Evolutionary conservation across 2,797 vertebrate species (phyloP), one percentile per base, ranked within the genome.

Genomic region (Bovichtus diacanthus): DNA sequence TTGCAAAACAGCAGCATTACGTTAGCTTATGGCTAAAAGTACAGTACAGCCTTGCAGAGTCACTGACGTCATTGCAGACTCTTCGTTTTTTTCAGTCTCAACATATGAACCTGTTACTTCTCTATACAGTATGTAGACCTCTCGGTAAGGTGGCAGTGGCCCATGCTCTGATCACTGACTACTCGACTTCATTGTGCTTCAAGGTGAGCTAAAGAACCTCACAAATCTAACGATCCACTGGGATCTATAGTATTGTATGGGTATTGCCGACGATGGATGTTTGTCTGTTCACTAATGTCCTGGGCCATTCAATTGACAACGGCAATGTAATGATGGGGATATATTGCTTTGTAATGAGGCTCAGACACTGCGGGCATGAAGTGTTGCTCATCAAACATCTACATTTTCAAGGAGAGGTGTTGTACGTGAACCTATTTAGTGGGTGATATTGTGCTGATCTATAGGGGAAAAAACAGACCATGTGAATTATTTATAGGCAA

Each of bases 331-430:
- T 65, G 43, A 80, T 80, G 59, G 29, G 41, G 61, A 73, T 61
- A 18, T 76, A 66, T 63, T 76, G 66, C 47, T 81, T 64, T 54
- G n/a, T 50, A 61, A 70, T 81, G 49, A 81, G 27, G 73, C 29
- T 80, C 18, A 64, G 29, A 44, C 36, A 54, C 61, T 56, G 55
- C 74, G 46, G 61, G 58, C 31, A 61, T 67, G 11, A 76, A 66
- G 66, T 41, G 39, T 19, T 58, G 43, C 68, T 65, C 49, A 65
- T 70, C 67, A 73, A 74, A 81, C 70, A 72, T 74, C 44, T 44
- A 50, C 44, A 43, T 46, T 71, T 78, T 65, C 15, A 25, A 65
- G 36, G 3, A 34, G 21, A 68, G 25, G 18, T 2, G 0, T 23
- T 66, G 5, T 29, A 36, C 11, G 10, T 67, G 25, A 58, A 21